phyloP scores from a whole-genome alignment of 53 echinoderm and acorn worm genomes.

The Mesocentrotus franciscanus region DNA sequence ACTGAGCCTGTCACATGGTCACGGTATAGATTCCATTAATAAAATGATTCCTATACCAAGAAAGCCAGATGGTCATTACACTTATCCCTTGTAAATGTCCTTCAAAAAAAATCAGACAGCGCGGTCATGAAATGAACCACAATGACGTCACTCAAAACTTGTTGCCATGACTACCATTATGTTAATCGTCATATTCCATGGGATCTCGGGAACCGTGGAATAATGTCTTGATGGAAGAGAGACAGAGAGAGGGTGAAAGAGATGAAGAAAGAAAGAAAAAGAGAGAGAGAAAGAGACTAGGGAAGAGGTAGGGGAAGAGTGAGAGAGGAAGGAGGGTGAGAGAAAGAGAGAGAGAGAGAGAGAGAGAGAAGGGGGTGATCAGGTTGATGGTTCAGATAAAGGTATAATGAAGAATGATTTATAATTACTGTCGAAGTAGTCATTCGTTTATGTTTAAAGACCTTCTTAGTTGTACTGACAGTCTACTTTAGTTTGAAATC shows the following conservation, averaged over 20 bases:
- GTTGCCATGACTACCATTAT: not conserved
- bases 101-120: not conserved
- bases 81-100: not conserved
- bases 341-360: too few relatives aligned
- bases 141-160: not conserved
- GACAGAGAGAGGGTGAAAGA: not conserved
- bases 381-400: too few relatives aligned
- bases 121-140: not conserved
- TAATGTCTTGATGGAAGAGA: not conserved
- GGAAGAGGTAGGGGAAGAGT: not conserved
- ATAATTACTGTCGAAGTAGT: too few relatives aligned
- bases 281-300: too few relatives aligned
- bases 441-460: too few relatives aligned
- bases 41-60: not conserved
- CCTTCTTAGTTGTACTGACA: too few relatives aligned
- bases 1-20: not conserved
- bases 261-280: not conserved
- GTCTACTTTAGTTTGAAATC: too few relatives aligned
- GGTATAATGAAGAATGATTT: too few relatives aligned
- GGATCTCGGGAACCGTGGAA: not conserved
- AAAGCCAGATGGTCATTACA: conserved; percentile 5
- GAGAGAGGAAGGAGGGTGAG: too few relatives aligned
- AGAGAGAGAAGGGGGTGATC: too few relatives aligned
- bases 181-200: not conserved
- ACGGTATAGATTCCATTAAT: not conserved